Evolutionary conservation across 2,113 vertebrate genomes (phyloP).

Genomic region (Hippolais icterina): DNA sequence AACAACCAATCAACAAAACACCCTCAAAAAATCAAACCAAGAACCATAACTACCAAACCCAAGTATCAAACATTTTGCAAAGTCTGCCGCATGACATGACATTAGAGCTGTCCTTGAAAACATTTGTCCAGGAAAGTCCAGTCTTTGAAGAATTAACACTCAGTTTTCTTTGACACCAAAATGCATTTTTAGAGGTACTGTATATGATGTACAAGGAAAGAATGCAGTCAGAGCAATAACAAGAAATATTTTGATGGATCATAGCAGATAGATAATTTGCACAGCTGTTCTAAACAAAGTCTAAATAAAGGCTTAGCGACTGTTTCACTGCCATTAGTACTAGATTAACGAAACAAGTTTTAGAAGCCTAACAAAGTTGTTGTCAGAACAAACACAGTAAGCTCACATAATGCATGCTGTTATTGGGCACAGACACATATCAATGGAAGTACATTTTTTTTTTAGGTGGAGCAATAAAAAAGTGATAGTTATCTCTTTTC

Average conservation of each 20-base stretch:
- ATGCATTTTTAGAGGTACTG: neutral
- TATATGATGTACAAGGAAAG: neutral
- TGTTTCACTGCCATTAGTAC: neutral
- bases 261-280: neutral
- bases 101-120: neutral
- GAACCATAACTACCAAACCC: neutral
- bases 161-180: neutral
- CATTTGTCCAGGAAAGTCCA: neutral
- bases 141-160: neutral
- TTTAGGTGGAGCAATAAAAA: neutral
- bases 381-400: neutral
- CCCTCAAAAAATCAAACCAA: neutral
- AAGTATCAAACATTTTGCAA: neutral
- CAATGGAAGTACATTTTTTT: neutral
- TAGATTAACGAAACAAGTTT: neutral
- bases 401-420: neutral
- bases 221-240: neutral
- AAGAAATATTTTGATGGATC: neutral
- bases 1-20: neutral
- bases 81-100: neutral
- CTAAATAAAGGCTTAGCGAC: neutral
- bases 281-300: neutral
- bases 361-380: neutral
- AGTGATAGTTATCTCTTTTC: neutral
- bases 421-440: neutral